Base-by-base conservation (phyloP, 2,888 invertebrate species). In the Sussaba pulchella region DNA sequence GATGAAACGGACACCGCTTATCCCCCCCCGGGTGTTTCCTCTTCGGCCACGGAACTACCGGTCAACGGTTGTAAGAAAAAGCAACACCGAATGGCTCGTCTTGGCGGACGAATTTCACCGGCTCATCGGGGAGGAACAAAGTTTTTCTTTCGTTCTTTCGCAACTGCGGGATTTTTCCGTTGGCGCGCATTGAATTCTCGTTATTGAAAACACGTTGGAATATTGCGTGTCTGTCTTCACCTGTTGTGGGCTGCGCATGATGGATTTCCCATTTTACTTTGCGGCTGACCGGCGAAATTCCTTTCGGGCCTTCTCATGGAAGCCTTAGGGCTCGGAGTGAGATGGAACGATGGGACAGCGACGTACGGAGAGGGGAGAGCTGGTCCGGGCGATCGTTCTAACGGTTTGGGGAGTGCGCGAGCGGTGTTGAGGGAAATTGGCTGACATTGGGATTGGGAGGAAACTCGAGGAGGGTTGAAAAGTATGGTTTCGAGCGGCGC, bases 341-440 rank as follows among this genome's bases (percentile, higher is more conserved):
- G 70, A 63, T 54, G 17, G 14, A 73, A 67, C 9, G 43, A 36
- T 59, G 59, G 19, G 36, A 9, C 24, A 52, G 69, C 69, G n/a
- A n/a, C 26, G 24, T 10, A 4, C 31, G 47, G 19, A 26, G 31
- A 36, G 24, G 24, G 41, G 26, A 50, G 52, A 43, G 50, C n/a
- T n/a, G 43, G 70, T 50, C 41, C 10, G 14, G 41, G 41, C 31
- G 47, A 61, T 21, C 52, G 69, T 21, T 69, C 39, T 10, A 43
- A 52, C 69, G 77, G 64, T 45, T 71, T 52, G 31, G 57, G 43
- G 39, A 54, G 43, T 24, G 43, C 8, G 47, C 45, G 26, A 59
- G 69, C 39, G 43, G 70, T 63, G 81, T 81, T 78, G 75, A 52
- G 71, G 61, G 63, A 80, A 83, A 81, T 78, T 81, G 78, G 76